Evolutionary conservation across 2,888 invertebrate genomes (phyloP), one percentile per base, ranked within the genome.

Genomic region (Cantharis flavilabris): DNA sequence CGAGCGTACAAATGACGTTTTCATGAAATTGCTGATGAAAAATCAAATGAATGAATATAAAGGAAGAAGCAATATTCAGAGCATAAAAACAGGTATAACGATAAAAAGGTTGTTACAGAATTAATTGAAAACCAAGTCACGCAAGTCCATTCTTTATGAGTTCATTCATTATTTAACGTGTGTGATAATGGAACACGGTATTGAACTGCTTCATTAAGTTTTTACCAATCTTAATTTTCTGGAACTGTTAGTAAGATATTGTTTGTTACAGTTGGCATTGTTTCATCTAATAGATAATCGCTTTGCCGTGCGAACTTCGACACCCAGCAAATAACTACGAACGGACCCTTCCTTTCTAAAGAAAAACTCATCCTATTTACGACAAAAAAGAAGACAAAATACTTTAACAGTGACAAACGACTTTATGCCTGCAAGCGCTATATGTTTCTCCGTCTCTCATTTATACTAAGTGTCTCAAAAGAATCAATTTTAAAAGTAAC

Each of bases 331-430:
- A 81, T 81, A 81, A 81, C 79, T 79, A 79, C 80, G 77, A 76
- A 72, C 67, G 77, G 72, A 69, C 77, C 72, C 76, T 81, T 80
- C 80, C 78, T 75, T 75, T 72, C 71, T 62, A 73, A 76, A 76
- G 76, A 79, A 79, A 82, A 81, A 78, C 81, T 78, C 72, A 77
- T 79, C 80, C 76, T 76, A 71, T 75, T 71, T 77, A 64, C 71
- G 74, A 76, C 76, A 78, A 78, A 78, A 76, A 79, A 75, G 78
- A 77, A 82, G 81, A 81, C 81, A 81, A 82, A 80, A 82, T 80
- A 82, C 82, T 79, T 79, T 78, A 79, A 76, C 82, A 81, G 82
- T 83, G 83, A 83, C 83, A 83, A 83, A 83, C 82, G 83, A 83
- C 81, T 80, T 79, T 76, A 78, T 79, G 77, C 81, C 79, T 79